These are phyloP conservation scores for Diloba caeruleocephala DNA, from an alignment of 2,888 invertebrate genomes.

Conservation along the genomic window DNA sequence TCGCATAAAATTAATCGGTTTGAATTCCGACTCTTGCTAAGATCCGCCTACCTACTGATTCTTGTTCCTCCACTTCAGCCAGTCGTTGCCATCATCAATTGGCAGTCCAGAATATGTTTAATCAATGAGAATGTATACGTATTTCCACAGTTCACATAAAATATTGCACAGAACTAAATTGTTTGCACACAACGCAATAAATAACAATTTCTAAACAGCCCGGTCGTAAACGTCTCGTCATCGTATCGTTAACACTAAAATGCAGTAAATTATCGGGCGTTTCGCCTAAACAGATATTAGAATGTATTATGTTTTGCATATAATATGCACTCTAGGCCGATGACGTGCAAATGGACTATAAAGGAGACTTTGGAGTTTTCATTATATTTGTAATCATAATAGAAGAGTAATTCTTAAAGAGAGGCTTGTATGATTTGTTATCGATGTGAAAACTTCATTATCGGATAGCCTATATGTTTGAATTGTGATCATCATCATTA, in stretches of 20 bases:
- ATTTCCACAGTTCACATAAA: slow-evolving; percentile 12
- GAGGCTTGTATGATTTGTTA: neutral
- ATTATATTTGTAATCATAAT: neutral
- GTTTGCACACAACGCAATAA: slow-evolving; percentile 25
- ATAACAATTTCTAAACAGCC: slow-evolving; percentile 6
- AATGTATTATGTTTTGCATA: slow-evolving; percentile 29
- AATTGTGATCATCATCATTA: too few species aligned
- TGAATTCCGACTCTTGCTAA: too few species aligned
- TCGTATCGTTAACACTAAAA: slow-evolving; percentile 36
- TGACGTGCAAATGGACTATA: slow-evolving; percentile 7
- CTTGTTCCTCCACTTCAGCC: neutral
- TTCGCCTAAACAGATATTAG: slow-evolving; percentile 24
- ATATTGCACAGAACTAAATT: slow-evolving; percentile 23
- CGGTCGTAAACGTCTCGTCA: slow-evolving; percentile 35
- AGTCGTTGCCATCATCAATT: slow-evolving; percentile 13
- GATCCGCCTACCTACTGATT: too few species aligned
- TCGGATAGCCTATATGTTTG: too few species aligned
- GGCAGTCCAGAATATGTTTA: neutral
- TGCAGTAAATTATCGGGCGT: slow-evolving; percentile 29
- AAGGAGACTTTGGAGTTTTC: neutral
- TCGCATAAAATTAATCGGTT: too few species aligned
- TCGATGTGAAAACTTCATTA: too few species aligned
- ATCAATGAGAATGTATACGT: slow-evolving; percentile 7
- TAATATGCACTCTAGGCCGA: slow-evolving; percentile 14
- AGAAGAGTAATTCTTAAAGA: neutral